Evolutionary conservation across 2,888 invertebrate species (phyloP), one percentile per base, ranked within the genome.

Genomic region (Lathronympha strigana): DNA sequence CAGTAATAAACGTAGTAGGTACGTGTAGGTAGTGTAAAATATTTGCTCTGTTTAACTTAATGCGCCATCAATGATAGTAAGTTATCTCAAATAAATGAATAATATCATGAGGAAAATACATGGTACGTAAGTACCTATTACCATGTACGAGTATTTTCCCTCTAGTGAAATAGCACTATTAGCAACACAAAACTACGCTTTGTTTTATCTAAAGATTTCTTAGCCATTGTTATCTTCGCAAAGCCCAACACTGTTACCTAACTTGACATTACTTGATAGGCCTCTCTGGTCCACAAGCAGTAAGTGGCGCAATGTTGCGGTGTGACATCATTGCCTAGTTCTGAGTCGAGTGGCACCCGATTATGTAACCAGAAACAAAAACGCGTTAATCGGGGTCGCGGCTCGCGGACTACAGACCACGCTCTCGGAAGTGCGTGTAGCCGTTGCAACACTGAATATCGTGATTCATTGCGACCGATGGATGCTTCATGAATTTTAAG

Each of bases 311-410:
- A 92, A 92, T 85, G 84, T 87, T 90, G 88, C 83, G 86, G 82
- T 82, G 83, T 90, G 91, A 91, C 92, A 92, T 90, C 88, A 86
- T 92, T 91, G 88, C 92, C 92, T 91, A 91, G 89, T 89, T 92
- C 61, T 51, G 66, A 66, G 53, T 66, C 60, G 81, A 86, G 81
- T 85, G 84, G 84, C 85, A 86, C 82, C 81, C 77, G 82, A 81
- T 91, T 91, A 92, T 91, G 90, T 91, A 92, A 92, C 78, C 75
- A 75, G 80, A 87, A 88, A 88, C 85, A 90, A 89, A 88, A 79
- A 76, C 79, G 73, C 79, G 76, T 76, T 83, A 86, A 92, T 86
- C 84, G 89, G 85, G 91, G 91, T 84, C 90, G 85, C 81, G 80
- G 79, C 78, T 84, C 88, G 85, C 82, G 80, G 79, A 78, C 82